phyloP scores from a whole-genome alignment of 2,888 invertebrate genomes.

The Frankliniella intonsa region DNA sequence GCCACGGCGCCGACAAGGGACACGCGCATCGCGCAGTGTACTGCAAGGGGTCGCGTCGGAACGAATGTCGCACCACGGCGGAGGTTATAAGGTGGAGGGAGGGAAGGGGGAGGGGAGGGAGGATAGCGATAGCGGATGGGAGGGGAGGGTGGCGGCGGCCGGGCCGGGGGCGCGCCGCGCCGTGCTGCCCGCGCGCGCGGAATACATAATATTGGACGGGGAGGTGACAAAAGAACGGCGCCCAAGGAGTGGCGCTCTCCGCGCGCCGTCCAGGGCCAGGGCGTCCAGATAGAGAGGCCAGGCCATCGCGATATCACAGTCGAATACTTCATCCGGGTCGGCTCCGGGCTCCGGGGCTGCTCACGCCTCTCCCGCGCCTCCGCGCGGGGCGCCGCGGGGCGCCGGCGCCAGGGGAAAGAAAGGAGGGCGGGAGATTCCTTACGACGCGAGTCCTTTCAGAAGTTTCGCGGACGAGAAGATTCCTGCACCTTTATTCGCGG shows the following conservation, averaged over 20 bases:
- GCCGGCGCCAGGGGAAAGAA: too few relatives aligned
- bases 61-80: background rate
- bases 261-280: too few relatives aligned
- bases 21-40: background rate
- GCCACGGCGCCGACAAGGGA: background rate
- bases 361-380: too few relatives aligned
- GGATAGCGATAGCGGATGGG: background rate
- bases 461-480: too few relatives aligned
- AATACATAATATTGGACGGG: constrained; percentile 2
- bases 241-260: background rate
- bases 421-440: too few relatives aligned
- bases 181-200: background rate
- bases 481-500: too few relatives aligned
- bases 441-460: too few relatives aligned
- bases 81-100: background rate
- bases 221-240: constrained; percentile 3
- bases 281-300: background rate
- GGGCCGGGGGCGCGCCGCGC: too few relatives aligned
- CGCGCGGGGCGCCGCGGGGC: too few relatives aligned
- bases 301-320: background rate
- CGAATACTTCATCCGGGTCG: background rate
- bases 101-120: background rate
- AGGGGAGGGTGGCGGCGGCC: background rate
- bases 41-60: background rate
- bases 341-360: background rate